Evolutionary conservation across 2,888 invertebrate species (phyloP).

Genomic region (Amphipyra tragopoginis): DNA sequence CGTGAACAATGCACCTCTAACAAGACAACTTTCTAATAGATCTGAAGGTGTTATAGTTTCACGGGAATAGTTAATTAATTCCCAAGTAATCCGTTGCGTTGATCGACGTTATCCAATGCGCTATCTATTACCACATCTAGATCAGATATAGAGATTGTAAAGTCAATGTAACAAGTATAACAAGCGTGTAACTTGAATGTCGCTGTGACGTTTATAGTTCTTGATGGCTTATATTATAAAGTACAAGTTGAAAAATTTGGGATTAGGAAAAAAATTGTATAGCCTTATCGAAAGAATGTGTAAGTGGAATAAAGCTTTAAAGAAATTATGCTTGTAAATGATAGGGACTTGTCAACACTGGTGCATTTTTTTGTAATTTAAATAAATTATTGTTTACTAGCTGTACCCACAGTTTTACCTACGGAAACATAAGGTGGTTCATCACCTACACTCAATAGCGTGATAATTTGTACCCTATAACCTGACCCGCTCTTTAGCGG

Average conservation of each 20-base stretch:
- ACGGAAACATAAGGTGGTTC: too few species aligned
- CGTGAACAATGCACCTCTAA: constrained; percentile 52
- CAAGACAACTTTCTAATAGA: constrained; percentile 72
- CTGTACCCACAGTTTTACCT: too few species aligned
- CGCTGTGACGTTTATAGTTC: constrained; percentile 61
- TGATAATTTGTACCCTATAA: too few species aligned
- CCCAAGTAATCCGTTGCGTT: constrained; percentile 75
- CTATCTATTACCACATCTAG: constrained; percentile 73
- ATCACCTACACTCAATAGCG: too few species aligned
- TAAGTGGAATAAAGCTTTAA: not conserved
- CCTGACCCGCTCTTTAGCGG: too few species aligned
- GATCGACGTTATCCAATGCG: constrained; percentile 79
- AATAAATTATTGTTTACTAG: not conserved
- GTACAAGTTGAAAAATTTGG: not conserved
- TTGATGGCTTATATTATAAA: constrained; percentile 47
- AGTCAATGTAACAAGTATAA: constrained; percentile 75
- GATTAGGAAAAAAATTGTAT: not conserved
- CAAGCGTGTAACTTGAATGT: constrained; percentile 69
- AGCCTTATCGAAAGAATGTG: not conserved
- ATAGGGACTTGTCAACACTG: not conserved
- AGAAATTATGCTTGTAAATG: constrained; percentile 15
- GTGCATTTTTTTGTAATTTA: not conserved
- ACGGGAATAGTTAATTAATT: constrained; percentile 78
- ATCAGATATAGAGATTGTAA: constrained; percentile 79
- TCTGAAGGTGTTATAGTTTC: constrained; percentile 73